A percentile compares a stretch with the other conserved stretches of the same genome.
Evolutionary conservation across 2,888 invertebrate genomes (phyloP).

Genomic region (Rhingia rostrata): DNA sequence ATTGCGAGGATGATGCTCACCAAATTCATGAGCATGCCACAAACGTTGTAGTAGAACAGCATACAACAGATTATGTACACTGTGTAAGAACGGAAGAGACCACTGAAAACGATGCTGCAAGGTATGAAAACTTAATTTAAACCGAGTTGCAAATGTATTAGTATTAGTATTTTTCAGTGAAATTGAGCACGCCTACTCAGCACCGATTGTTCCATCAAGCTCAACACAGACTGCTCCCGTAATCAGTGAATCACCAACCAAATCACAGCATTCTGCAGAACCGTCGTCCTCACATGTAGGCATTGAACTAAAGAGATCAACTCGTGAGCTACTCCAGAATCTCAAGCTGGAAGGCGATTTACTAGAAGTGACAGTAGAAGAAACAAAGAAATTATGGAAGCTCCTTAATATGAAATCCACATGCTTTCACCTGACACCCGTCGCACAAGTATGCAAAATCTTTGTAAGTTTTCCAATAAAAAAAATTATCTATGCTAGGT

Average conservation of each 20-base stretch:
- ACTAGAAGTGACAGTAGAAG: constrained; percentile 93
- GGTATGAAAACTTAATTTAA: constrained; percentile 2
- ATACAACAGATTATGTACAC: neutral
- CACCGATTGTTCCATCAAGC: constrained; percentile 19
- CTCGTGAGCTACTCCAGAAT: constrained; percentile 87
- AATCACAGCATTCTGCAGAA: constrained; percentile 18
- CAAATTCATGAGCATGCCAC: neutral
- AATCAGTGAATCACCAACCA: constrained; percentile 72
- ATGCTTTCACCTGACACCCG: constrained; percentile 79
- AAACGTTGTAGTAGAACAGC: neutral
- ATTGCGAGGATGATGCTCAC: constrained; percentile 20
- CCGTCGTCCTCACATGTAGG: constrained; percentile 2
- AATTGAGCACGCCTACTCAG: constrained; percentile 75
- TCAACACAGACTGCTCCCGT: neutral
- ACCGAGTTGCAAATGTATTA: neutral
- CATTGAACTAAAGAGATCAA: constrained; percentile 80
- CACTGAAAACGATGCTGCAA: constrained; percentile 8
- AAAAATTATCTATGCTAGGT: neutral
- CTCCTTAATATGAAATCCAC: constrained; percentile 86
- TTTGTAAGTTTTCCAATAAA: constrained; percentile 28
- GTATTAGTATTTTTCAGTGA: constrained; percentile 47
- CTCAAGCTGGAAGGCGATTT: constrained; percentile 96
- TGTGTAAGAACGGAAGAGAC: constrained; percentile 2
- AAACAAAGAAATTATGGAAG: constrained; percentile 91
- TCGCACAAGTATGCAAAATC: constrained; percentile 74